Base-by-base conservation (phyloP, 2,888 invertebrate genomes). In the Tridacna crocea region DNA sequence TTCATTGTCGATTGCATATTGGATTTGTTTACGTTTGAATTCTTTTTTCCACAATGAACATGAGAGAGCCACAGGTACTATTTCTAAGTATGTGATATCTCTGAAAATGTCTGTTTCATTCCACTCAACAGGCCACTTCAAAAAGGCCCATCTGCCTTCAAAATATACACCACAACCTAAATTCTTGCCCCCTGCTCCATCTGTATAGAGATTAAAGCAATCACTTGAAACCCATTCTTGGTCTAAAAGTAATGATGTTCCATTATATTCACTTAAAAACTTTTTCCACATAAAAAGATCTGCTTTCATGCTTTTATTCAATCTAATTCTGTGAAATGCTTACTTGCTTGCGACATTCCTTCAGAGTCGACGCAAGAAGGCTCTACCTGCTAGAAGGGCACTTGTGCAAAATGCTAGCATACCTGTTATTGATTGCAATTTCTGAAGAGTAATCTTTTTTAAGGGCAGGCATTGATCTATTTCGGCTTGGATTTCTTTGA, bases 91-190 rank as follows among this genome's bases (percentile, higher is more conserved):
- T 27, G 79, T 83, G 4, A 80, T 83, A 58, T 79, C 83, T 22
- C 6, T 51, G 46, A 73, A 72, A 58, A 72, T 72, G 11, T 55
- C 73, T 10, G 36, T 68, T 47, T 11, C n/a, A n/a, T n/a, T n/a
- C n/a, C n/a, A n/a, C n/a, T n/a, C n/a, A n/a, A n/a, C n/a, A n/a
- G n/a, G n/a, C n/a, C n/a, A n/a, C n/a, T n/a, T n/a, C n/a, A n/a
- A n/a, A n/a, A n/a, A n/a, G n/a, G n/a, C n/a, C n/a, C n/a, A n/a
- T n/a, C n/a, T n/a, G n/a, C n/a, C n/a, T n/a, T n/a, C n/a, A 48
- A 68, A 68, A 70, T 74, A 79, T 15, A 83, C 61, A 22, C 83
- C 82, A 74, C 75, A 82, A 12, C 80, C 80, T n/a, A 75, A n/a
- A n/a, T 72, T 72, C 60, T 61, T 36, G 0, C n/a, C 63, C 80